Evolutionary conservation across 2,888 invertebrate genomes (phyloP).

Genomic region (Calliopum simillimum): DNA sequence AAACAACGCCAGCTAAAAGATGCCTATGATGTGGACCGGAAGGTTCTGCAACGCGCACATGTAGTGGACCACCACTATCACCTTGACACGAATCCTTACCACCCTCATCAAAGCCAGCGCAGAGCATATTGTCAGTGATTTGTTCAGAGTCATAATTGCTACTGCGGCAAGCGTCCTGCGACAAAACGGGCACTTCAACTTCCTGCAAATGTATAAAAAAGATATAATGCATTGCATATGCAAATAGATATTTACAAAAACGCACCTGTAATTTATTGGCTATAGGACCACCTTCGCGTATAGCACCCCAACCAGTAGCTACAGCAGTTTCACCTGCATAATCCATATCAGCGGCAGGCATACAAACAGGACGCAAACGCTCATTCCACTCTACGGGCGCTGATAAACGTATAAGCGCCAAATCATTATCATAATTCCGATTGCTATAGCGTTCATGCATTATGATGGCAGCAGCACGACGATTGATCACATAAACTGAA

Average conservation of each 20-base stretch:
- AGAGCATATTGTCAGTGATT: slow-evolving; percentile 65
- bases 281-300: slow-evolving; percentile 76
- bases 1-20: slow-evolving; percentile 75
- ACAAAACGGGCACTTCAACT: slow-evolving; percentile 78
- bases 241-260: background rate
- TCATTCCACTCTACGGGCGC: slow-evolving; percentile 71
- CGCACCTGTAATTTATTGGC: slow-evolving; percentile 71
- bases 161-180: slow-evolving; percentile 69
- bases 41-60: slow-evolving; percentile 48
- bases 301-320: slow-evolving; percentile 85
- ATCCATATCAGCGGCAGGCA: slow-evolving; percentile 70
- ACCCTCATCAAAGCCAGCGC: slow-evolving; percentile 61
- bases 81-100: slow-evolving; percentile 66
- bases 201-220: slow-evolving; percentile 68
- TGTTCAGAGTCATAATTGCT: slow-evolving; percentile 58
- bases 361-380: slow-evolving; percentile 80
- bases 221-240: background rate
- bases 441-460: slow-evolving; percentile 77
- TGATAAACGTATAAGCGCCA: slow-evolving; percentile 79
- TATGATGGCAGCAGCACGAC: slow-evolving; percentile 68
- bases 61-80: slow-evolving; percentile 65
- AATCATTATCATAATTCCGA: slow-evolving; percentile 83
- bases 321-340: slow-evolving; percentile 68
- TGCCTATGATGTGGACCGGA: slow-evolving; percentile 38
- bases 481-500: slow-evolving; percentile 57